Evolutionary conservation across 1,140 invertebrate species (phyloP).

Genomic region (Drosophila nikananu): DNA sequence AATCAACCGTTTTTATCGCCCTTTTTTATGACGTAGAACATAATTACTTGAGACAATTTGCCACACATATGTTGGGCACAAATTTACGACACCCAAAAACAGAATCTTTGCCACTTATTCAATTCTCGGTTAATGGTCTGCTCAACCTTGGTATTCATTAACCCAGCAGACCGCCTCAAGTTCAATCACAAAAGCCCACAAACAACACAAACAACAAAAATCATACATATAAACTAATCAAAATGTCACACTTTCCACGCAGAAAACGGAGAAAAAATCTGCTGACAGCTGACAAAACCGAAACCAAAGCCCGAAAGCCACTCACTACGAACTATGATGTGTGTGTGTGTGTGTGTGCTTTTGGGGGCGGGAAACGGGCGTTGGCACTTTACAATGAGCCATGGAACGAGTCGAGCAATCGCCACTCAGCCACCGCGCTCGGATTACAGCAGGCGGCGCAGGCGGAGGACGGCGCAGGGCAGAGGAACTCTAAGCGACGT

Average conservation of each 20-base stretch:
- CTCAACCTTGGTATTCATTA: slow-evolving; percentile 77
- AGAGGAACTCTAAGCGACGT: slow-evolving; percentile 37
- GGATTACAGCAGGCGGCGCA: slow-evolving; percentile 57
- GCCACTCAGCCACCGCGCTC: slow-evolving; percentile 42
- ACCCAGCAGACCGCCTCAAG: slow-evolving; percentile 63
- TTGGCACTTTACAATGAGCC: slow-evolving; percentile 65
- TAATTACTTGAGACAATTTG: slow-evolving; percentile 19
- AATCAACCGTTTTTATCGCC: slow-evolving; percentile 8
- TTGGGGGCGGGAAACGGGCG: slow-evolving; percentile 20
- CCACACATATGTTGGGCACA: slow-evolving; percentile 11
- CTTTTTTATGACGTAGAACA: slow-evolving; percentile 2
- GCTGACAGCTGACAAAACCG: slow-evolving; percentile 78
- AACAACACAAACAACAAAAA: slow-evolving; percentile 25
- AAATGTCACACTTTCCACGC: slow-evolving; percentile 81
- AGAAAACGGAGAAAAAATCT: slow-evolving; percentile 61
- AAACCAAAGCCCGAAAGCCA: slow-evolving; percentile 56
- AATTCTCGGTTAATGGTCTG: slow-evolving; percentile 54
- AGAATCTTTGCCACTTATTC: slow-evolving; percentile 57
- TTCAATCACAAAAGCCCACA: slow-evolving; percentile 70
- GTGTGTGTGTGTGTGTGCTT: slow-evolving; percentile 7
- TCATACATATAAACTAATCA: slow-evolving; percentile 66
- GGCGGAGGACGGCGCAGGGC: slow-evolving; percentile 16
- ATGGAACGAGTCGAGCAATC: slow-evolving; percentile 69
- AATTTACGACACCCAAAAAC: slow-evolving; percentile 28
- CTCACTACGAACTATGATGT: slow-evolving; percentile 18